Percentiles rank a stretch among this genome's conserved stretches.
Evolutionary conservation across 2,888 invertebrate genomes (phyloP).

Genomic region (Agrotis ipsilon): DNA sequence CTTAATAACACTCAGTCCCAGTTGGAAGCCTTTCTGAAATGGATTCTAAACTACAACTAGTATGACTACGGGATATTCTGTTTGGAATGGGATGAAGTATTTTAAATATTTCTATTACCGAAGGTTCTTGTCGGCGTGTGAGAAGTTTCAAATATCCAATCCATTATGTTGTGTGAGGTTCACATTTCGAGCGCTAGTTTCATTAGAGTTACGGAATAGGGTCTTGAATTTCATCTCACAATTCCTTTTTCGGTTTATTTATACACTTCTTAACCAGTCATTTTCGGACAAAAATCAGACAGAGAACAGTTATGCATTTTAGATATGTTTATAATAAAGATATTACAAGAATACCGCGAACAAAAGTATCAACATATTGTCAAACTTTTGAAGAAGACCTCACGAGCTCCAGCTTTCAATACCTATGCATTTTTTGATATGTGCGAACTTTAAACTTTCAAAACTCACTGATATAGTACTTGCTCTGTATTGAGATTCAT

Average conservation of each 20-base stretch:
- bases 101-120: constrained; percentile 54
- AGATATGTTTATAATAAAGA: constrained; percentile 22
- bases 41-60: constrained; percentile 62
- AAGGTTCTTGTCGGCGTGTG: constrained; percentile 35
- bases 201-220: constrained; percentile 36
- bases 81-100: constrained; percentile 52
- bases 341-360: constrained; percentile 33
- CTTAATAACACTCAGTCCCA: constrained; percentile 73
- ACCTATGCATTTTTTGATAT: constrained; percentile 56
- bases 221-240: constrained; percentile 37
- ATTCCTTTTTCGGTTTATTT: constrained; percentile 15
- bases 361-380: constrained; percentile 41
- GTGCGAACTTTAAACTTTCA: constrained; percentile 47
- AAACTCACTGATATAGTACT: constrained; percentile 43
- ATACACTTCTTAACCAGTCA: constrained; percentile 11
- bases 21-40: constrained; percentile 67
- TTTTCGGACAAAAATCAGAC: constrained; percentile 4
- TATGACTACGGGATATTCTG: constrained; percentile 51
- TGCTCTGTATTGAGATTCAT: constrained; percentile 29
- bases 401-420: constrained; percentile 38
- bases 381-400: constrained; percentile 44
- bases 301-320: constrained; percentile 7
- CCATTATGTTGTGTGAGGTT: constrained; percentile 29
- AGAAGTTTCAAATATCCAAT: constrained; percentile 35
- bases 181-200: constrained; percentile 33